These are phyloP conservation scores for Apis cerana DNA, from an alignment of 1,140 invertebrate genomes.

Conservation along the genomic window DNA sequence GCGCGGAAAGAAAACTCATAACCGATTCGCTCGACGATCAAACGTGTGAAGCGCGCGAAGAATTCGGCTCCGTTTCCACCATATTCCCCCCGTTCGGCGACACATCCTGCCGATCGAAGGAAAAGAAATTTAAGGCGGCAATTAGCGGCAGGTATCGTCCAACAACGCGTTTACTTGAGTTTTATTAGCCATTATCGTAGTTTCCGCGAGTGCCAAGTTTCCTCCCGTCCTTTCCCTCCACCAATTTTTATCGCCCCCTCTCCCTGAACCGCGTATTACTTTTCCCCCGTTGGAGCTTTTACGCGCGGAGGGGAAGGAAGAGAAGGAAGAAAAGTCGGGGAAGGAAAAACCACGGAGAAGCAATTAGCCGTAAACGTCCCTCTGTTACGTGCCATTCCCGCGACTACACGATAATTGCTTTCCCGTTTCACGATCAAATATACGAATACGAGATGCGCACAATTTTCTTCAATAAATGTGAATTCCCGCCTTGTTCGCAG, in stretches of 20 bases:
- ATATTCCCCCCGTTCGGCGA: not conserved
- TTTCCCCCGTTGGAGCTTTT: conserved; percentile 34
- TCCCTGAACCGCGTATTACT: conserved; percentile 32
- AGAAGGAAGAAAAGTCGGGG: not conserved
- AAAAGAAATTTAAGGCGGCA: conserved; percentile 57
- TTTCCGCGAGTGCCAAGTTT: conserved; percentile 3
- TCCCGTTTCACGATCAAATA: not conserved
- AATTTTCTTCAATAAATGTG: no score
- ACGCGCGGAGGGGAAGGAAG: conserved; percentile 6
- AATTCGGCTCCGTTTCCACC: not conserved
- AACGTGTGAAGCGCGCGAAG: no score
- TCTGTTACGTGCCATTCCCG: not conserved
- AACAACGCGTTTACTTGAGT: conserved; percentile 60
- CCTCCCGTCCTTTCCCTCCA: conserved; percentile 1
- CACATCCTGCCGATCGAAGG: conserved; percentile 33
- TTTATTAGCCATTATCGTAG: conserved; percentile 66
- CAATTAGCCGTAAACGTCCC: conserved; percentile 63
- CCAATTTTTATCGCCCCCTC: conserved; percentile 58
- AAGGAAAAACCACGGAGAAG: conserved; percentile 37
- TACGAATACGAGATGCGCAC: no score
- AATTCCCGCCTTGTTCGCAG: not conserved
- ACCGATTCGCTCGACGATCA: no score
- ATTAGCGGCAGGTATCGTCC: conserved; percentile 58
- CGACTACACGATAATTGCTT: not conserved
- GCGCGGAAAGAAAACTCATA: no score